Evolutionary conservation across 2,888 invertebrate species (phyloP), one percentile per base, ranked within the genome.

Genomic region (Platycnemis pennipes): DNA sequence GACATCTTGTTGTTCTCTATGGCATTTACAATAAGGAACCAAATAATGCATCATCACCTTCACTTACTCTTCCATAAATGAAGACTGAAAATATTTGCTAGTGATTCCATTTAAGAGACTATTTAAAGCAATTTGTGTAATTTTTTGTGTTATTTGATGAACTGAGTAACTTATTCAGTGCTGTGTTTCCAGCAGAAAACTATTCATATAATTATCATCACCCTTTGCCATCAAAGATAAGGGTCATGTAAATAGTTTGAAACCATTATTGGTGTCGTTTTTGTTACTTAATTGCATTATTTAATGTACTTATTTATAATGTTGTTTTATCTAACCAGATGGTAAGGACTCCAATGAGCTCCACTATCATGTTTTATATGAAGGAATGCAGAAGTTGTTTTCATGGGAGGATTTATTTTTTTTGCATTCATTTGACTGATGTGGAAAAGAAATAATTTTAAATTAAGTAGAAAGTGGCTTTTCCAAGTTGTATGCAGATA

Each of bases 251-350:
- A 22, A 91, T 91, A 91, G 91, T 91, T 91, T 91, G 56, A 91
- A 91, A 44, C 44, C 91, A 63, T 91, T 91, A 91, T 91, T 44
- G 63, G 91, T 91, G 91, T 91, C 91, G 63, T 91, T 91, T 91
- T 91, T 91, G 91, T 91, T 91, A 91, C 91, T 91, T 91, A 91
- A 91, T 91, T 63, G 44, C 91, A 91, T 91, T 91, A 91, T 91
- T 91, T 91, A 91, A 91, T 91, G 91, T 91, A 91, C 91, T 91
- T 91, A 91, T 91, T 91, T 91, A 91, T 91, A 63, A 91, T 63
- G 91, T 91, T 91, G 91, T 91, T 91, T 63, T 44, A 91, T 69
- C 69, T 91, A 91, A 91, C 91, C 91, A 91, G 91, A 69, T 91
- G 63, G 91, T 91, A 91, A 63, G 26, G 77, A 37, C 77, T 91